Evolutionary conservation across 2,113 vertebrate genomes (phyloP).

Genomic region (Macroglossus sobrinus): DNA sequence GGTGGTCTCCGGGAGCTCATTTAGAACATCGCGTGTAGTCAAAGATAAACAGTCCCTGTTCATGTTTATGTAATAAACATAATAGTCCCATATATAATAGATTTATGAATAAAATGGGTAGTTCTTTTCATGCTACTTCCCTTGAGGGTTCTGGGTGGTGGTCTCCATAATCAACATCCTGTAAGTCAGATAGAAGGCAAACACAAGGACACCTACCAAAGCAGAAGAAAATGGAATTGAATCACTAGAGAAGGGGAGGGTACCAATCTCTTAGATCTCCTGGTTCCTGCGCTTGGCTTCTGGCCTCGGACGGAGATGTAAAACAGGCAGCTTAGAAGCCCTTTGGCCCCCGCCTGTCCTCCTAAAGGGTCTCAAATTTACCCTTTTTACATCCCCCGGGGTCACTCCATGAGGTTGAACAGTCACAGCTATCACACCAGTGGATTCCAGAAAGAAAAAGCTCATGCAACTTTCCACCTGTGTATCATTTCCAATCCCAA

Average conservation of each 20-base stretch:
- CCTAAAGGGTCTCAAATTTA: not conserved
- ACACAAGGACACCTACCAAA: not conserved
- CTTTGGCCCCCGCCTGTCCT: no score
- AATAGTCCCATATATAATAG: not conserved
- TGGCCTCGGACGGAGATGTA: not conserved
- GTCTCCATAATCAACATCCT: not conserved
- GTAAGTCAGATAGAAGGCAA: not conserved
- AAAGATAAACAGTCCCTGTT: not conserved
- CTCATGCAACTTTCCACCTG: not conserved
- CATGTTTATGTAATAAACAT: not conserved
- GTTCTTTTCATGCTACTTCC: not conserved
- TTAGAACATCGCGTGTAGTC: not conserved
- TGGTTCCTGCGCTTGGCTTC: not conserved
- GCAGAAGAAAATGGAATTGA: not conserved
- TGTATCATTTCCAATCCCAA: not conserved
- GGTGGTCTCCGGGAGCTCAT: not conserved
- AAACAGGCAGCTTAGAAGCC: not conserved
- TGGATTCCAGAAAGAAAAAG: not conserved
- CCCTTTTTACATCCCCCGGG: not conserved
- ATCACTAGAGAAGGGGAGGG: not conserved
- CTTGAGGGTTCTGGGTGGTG: not conserved
- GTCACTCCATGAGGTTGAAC: not conserved
- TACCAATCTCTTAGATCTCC: not conserved
- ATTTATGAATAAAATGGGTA: not conserved
- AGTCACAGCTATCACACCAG: no score